Evolutionary conservation across 2,888 invertebrate species (phyloP).

Genomic region (Drosophila limbata): DNA sequence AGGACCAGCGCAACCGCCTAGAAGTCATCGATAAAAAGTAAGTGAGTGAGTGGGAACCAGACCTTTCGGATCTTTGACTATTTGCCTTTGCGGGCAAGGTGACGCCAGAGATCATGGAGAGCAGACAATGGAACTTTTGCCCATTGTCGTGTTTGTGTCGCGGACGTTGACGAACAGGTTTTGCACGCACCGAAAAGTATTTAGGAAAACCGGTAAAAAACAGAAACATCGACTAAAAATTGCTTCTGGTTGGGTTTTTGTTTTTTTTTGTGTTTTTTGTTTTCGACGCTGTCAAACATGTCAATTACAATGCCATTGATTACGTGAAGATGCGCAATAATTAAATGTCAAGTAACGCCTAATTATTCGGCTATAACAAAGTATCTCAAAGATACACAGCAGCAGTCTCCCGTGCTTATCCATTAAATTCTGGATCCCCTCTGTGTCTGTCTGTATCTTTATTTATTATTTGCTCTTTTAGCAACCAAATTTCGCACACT

Average conservation of each 20-base stretch:
- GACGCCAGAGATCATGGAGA: conserved; percentile 12
- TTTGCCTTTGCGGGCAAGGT: conserved; percentile 11
- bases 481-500: conserved; percentile 15
- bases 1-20: conserved; percentile 83
- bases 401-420: neutral
- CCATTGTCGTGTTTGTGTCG: conserved; percentile 9
- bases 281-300: conserved; percentile 23
- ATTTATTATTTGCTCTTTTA: conserved; percentile 9
- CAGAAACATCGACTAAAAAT: conserved; percentile 10
- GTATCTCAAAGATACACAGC: conserved; percentile 11
- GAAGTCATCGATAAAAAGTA: conserved; percentile 84
- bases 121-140: conserved; percentile 31
- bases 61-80: conserved; percentile 1
- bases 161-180: conserved; percentile 43
- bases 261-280: conserved; percentile 4
- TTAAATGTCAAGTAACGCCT: neutral
- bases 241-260: conserved; percentile 10
- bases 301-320: conserved; percentile 51
- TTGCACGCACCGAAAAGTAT: conserved; percentile 33
- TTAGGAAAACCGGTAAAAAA: conserved; percentile 50
- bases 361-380: conserved; percentile 1
- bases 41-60: conserved; percentile 56
- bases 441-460: neutral
- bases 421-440: neutral
- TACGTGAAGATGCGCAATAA: conserved; percentile 30